These are phyloP conservation scores for Anagrus nilaparvatae DNA, from an alignment of 1,140 invertebrate species.

Conservation along the genomic window DNA sequence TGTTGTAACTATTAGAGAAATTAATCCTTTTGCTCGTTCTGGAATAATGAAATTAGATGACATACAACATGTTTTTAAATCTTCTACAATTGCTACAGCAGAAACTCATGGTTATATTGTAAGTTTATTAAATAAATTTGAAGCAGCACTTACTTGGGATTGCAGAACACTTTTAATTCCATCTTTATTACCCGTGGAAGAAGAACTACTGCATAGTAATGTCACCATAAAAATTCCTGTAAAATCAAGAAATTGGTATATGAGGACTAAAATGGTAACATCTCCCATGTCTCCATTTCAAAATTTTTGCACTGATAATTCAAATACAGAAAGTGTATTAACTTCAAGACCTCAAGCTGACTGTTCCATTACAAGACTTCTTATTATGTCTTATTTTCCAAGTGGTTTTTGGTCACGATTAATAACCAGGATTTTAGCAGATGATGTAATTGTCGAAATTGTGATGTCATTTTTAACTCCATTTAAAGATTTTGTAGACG, in stretches of 20 bases:
- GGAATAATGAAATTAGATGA: conserved; percentile 92
- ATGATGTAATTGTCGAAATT: conserved; percentile 78
- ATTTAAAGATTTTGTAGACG: conserved; percentile 45
- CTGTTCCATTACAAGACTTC: conserved; percentile 53
- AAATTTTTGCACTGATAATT: conserved; percentile 13
- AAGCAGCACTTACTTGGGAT: conserved; percentile 96
- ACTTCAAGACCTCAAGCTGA: conserved; percentile 45
- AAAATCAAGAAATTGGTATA: conserved; percentile 58
- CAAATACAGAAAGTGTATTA: conserved; percentile 25
- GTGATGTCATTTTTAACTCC: conserved; percentile 44
- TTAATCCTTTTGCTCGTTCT: conserved; percentile 88
- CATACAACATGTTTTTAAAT: conserved; percentile 87
- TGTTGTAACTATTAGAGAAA: conserved; percentile 90
- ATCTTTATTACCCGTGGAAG: conserved; percentile 78
- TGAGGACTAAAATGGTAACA: conserved; percentile 47
- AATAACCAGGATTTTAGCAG: conserved; percentile 83
- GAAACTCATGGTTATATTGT: conserved; percentile 71
- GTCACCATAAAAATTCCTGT: conserved; percentile 53
- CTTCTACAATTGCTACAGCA: conserved; percentile 43
- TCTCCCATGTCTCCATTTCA: conserved; percentile 38
- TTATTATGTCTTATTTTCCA: conserved; percentile 93
- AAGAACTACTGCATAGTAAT: conserved; percentile 46
- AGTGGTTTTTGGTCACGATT: conserved; percentile 96
- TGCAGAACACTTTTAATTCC: conserved; percentile 83
- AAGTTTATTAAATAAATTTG: conserved; percentile 90